These are phyloP conservation scores for Drosophila cardini DNA, from an alignment of 1,140 invertebrate genomes.

Conservation along the genomic window DNA sequence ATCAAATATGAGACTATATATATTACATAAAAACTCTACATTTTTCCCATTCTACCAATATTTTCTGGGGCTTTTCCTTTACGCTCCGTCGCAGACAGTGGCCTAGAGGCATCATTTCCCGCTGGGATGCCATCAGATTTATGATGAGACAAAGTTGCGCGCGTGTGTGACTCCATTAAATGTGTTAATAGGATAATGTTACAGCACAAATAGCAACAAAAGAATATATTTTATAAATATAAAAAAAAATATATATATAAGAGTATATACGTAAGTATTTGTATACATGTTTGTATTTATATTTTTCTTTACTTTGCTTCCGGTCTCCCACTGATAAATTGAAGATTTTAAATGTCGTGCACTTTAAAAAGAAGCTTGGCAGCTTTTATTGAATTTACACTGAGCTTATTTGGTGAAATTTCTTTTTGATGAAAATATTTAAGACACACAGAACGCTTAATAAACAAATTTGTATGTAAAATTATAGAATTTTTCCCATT, in stretches of 20 bases:
- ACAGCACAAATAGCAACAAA: conserved; percentile 39
- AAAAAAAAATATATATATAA: conserved; percentile 14
- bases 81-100: conserved; percentile 26
- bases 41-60: conserved; percentile 1
- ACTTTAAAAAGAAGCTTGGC: conserved; percentile 37
- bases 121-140: conserved; percentile 70
- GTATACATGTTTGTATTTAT: conserved; percentile 21
- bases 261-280: neutral
- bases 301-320: neutral
- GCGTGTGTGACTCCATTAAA: conserved; percentile 82
- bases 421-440: too few relatives aligned
- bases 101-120: conserved; percentile 45
- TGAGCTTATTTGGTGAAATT: neutral
- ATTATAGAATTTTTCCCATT: too few relatives aligned
- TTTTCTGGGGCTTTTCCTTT: conserved; percentile 8
- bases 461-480: too few relatives aligned
- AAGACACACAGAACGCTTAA: too few relatives aligned
- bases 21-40: conserved; percentile 42
- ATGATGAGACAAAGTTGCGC: conserved; percentile 74
- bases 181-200: conserved; percentile 79
- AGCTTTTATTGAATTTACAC: neutral
- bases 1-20: conserved; percentile 67
- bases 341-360: conserved; percentile 51
- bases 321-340: conserved; percentile 38
- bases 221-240: conserved; percentile 17